These are phyloP conservation scores for Phania funesta DNA, from an alignment of 2,888 invertebrate species.

Conservation along the genomic window DNA sequence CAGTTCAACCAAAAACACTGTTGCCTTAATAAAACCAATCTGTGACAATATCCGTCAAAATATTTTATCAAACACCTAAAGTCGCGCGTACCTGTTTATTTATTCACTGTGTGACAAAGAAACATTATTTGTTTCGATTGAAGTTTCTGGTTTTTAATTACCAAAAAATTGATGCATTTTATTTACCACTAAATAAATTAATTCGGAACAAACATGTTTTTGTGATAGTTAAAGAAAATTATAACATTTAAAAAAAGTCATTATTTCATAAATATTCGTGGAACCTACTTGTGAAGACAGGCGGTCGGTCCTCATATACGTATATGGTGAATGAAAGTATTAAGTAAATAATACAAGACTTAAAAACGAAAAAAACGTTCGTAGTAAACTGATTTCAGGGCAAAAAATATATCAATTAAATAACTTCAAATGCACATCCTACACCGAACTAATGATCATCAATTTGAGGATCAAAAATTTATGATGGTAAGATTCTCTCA, in stretches of 20 bases:
- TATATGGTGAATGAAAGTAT: too few relatives aligned
- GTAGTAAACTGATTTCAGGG: not conserved
- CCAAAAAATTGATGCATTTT: too few relatives aligned
- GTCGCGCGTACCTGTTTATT: constrained; percentile 56
- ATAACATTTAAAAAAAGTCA: too few relatives aligned
- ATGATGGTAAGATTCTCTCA: constrained; percentile 78
- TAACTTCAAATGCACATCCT: constrained; percentile 78
- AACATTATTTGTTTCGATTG: not conserved
- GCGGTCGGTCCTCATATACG: too few relatives aligned
- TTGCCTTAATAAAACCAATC: constrained; percentile 60
- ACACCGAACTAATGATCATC: constrained; percentile 80
- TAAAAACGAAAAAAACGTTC: not conserved
- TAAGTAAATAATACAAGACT: not conserved
- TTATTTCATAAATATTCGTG: too few relatives aligned
- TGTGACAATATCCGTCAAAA: constrained; percentile 59
- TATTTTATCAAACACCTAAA: not conserved
- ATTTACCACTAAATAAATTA: too few relatives aligned
- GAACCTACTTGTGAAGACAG: too few relatives aligned
- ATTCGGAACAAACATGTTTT: too few relatives aligned
- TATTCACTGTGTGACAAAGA: constrained; percentile 18
- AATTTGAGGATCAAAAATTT: constrained; percentile 80
- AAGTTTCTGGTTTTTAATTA: too few relatives aligned
- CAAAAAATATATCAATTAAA: constrained; percentile 20
- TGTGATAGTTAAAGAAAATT: too few relatives aligned
- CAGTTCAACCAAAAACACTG: not conserved